Evolutionary conservation across 2,888 invertebrate species (phyloP), one percentile per base, ranked within the genome.

Genomic region (Diaperis boleti): DNA sequence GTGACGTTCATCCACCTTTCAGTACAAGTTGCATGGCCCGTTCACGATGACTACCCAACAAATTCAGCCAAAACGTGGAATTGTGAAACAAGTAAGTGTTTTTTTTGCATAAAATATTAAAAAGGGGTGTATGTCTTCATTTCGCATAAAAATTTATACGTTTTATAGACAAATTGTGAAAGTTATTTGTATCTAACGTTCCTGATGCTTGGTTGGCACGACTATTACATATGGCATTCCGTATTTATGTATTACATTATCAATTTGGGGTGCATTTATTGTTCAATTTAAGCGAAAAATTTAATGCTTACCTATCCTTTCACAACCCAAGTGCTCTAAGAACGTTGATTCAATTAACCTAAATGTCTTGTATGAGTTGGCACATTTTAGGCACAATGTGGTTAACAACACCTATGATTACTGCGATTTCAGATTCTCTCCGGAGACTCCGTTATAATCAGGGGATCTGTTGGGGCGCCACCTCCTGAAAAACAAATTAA

Each of bases 381-480:
- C 74, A 77, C 70, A 67, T 73, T 61, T 64, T 42, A 11, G 41
- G 31, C 18, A 4, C 18, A 31, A 8, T 37, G 20, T 35, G 35
- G 14, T 60, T 42, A 55, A 15, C 26, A 37, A 22, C 11, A 8
- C 6, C 3, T 20, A 20, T 33, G 15, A 41, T 61, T 44, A 2
- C 7, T 50, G 1, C 17, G 4, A 66, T 81, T 85, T 44, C 70
- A 98, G 98, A 92, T 98, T 67, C 86, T 95, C 66, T 98, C 98
- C 64, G 99, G 98, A 60, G 99, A 99, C 83, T 92, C 97, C 60
- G 88, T 99, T 62, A 90, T 97, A 45, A 92, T 99, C 73, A 87
- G 96, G 77, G 95, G 90, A 66, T 87, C 89, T 68, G 91, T 92
- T 0, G 94, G 95, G 11, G 95, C 95, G 29, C 97, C 98, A 35